phyloP scores from a whole-genome alignment of 2,888 invertebrate genomes.

The Sturmia bella region DNA sequence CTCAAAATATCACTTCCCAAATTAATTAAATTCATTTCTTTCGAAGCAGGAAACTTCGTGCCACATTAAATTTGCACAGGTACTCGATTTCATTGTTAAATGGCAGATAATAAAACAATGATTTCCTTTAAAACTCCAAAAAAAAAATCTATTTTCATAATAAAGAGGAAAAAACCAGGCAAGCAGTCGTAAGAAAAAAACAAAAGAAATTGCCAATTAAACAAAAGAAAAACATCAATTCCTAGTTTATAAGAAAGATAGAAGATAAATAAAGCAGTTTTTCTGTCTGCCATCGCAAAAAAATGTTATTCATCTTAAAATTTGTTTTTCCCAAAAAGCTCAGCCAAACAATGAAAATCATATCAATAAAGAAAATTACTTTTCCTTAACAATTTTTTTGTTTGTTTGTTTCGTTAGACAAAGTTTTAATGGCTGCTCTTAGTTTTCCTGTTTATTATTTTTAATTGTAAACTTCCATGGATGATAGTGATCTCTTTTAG shows the following conservation, averaged over 20 bases:
- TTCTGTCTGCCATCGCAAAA: slow-evolving; percentile 11
- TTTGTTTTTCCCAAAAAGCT: not conserved
- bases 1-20: slow-evolving; percentile 10
- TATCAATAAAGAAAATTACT: slow-evolving; percentile 38
- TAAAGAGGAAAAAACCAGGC: slow-evolving; percentile 7
- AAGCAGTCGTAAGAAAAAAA: not conserved
- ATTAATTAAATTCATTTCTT: slow-evolving; percentile 6
- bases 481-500: slow-evolving; percentile 74
- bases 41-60: slow-evolving; percentile 12
- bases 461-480: slow-evolving; percentile 73
- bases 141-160: not conserved
- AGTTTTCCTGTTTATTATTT: slow-evolving; percentile 69
- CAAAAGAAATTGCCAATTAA: slow-evolving; percentile 31
- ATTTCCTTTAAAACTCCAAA: slow-evolving; percentile 6
- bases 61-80: not conserved
- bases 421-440: slow-evolving; percentile 45
- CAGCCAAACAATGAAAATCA: slow-evolving; percentile 46
- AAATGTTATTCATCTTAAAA: slow-evolving; percentile 15
- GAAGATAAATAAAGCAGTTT: too few species aligned
- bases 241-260: too few species aligned
- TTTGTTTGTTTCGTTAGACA: not conserved
- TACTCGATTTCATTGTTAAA: slow-evolving; percentile 34
- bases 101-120: slow-evolving; percentile 40
- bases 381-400: slow-evolving; percentile 29
- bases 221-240: slow-evolving; percentile 34